A percentile compares a stretch with the other conserved stretches of the same genome.
Conservation (phyloP, 2,113 vertebrate genomes). For the Lanius collurio region DNA sequence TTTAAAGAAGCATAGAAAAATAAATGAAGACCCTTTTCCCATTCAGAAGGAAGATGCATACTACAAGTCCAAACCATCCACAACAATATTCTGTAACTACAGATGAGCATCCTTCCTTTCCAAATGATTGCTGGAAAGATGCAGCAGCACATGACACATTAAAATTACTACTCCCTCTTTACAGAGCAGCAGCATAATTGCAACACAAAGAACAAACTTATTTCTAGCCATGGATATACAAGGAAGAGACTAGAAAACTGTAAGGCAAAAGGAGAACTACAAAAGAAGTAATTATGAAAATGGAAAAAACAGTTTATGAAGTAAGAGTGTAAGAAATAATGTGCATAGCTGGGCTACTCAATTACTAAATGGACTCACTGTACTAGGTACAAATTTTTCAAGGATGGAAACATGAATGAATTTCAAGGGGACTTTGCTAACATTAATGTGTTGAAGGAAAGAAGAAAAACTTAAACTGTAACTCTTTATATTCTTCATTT, state of each 20-base stretch:
- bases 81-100: neutral
- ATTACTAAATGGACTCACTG: neutral
- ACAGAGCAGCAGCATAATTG: neutral
- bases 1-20: neutral
- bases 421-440: neutral
- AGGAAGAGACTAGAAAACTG: constrained; percentile 12
- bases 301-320: neutral
- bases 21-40: neutral
- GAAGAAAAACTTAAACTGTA: neutral
- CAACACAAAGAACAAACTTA: constrained; percentile 2
- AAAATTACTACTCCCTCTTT: neutral
- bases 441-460: neutral
- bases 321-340: neutral
- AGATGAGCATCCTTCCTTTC: neutral
- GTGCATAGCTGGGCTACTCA: neutral
- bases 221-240: neutral
- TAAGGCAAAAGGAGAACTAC: neutral
- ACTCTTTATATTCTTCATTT: neutral
- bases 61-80: neutral
- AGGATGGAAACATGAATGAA: neutral
- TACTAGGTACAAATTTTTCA: neutral
- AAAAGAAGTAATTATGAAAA: constrained; percentile 28
- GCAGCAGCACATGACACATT: neutral
- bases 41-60: neutral
- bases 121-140: neutral